Evolutionary conservation across 1,140 invertebrate genomes (phyloP), one percentile per base, ranked within the genome.

Genomic region (Pogonomyrmex barbatus): DNA sequence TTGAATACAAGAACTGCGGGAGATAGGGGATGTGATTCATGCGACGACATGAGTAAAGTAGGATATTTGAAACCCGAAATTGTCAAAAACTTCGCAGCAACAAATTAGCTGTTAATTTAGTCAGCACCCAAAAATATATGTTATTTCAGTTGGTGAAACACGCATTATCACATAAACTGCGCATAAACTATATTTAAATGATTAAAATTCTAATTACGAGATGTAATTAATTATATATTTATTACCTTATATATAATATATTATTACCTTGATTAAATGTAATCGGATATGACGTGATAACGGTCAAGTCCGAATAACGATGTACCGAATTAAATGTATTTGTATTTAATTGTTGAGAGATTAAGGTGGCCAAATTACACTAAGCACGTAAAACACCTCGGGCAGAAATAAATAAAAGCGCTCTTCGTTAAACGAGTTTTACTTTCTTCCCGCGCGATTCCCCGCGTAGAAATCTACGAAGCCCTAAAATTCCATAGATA

Each of bases 401-500:
- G 70, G 67, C 67, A n/a, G 73, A 82, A 82, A 73, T 71, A 73
- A 82, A 82, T 73, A 82, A 70, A 73, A 73, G 39, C 39, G 39
- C 39, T 56, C 65, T 39, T 54, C 79, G 67, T 63, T 82, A 73
- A 73, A 60, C 67, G 30, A 62, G 68, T 50, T 75, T 70, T 70
- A 71, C 45, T 82, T 36, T 33, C 52, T 73, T 17, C 14, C n/a
- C 42, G 54, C 79, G 33, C 79, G 33, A 83, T 83, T 83, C 42
- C 42, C 63, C 67, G 79, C 67, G 17, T 39, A 60, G 54, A 50
- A 73, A 83, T 83, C 68, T 73, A 83, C 79, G 68, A 60, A 75
- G 42, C 17, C 68, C 79, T 83, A 83, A 83, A 73, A 83, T 83
- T 83, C 79, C 68, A 83, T 83, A 83, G 79, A 83, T 83, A 83